Base-by-base conservation (phyloP, 2,113 vertebrate species). In the Gallinago media region DNA sequence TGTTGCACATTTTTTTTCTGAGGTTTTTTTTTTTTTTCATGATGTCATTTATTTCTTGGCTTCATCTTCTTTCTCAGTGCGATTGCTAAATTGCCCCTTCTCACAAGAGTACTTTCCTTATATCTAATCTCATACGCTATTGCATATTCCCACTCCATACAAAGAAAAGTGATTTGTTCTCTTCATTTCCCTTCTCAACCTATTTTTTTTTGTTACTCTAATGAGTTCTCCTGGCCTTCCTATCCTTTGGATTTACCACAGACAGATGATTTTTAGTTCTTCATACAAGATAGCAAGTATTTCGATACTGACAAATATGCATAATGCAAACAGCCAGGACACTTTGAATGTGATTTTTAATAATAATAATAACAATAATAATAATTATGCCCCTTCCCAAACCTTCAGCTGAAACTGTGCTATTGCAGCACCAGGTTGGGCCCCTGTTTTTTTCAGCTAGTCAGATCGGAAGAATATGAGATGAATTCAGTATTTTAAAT, bases 21-120 rank as follows among this genome's bases (percentile, higher is more conserved):
- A 74, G 31, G 31, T 38, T 72, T 72, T 40, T 96, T 96, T 61
- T 88, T 46, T 54, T 82, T 38, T 78, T 95, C 40, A 9, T 89
- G 32, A 73, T 83, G 74, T 58, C 71, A 32, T 66, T 96, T 32
- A 85, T 93, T 83, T 56, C 62, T 85, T 49, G 25, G 32, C 46
- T 83, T 83, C 61, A 76, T 88, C 44, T 79, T 54, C 73, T 73
- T 58, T 79, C 85, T 80, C 58, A 46, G 32, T 46, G 52, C 27
- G 40, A 76, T 42, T 92, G 59, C 63, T 85, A 90, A 94, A 92
- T 88, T 94, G 36, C 26, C 55, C 72, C 89, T 92, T 93, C 63
- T 79, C 63, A 75, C 36, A 80, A 46, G 58, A 70, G 46, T 56
- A 47, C 40, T 72, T 89, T 34, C 63, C 55, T 88, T 68, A 13